Base-by-base conservation (phyloP, 2,797 vertebrate genomes). In the Acanthis flammea region DNA sequence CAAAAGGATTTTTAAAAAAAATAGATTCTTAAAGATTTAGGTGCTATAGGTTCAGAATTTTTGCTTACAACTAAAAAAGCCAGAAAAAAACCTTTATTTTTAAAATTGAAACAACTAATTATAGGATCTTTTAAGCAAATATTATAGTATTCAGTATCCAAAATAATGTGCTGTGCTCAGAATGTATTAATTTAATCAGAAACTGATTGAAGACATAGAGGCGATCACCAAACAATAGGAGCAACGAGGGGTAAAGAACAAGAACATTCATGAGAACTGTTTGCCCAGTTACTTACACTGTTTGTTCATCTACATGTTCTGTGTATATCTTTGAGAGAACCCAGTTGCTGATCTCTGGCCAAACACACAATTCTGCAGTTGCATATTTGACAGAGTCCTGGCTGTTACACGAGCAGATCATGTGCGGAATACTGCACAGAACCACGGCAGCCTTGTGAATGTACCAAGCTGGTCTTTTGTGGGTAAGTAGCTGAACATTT, bases 151-250 rank as follows among this genome's bases (percentile, higher is more conserved):
- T 79, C 30, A 37, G 23, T 19, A 66, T 41, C 19, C 25, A 61
- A 86, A 81, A 71, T 57, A 80, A 77, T 30, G 68, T 0, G 2
- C 61, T 75, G 30, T 48, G 60, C n/a, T 84, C 53, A 57, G 33
- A 85, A 85, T 39, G 76, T 33, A 87, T 37, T 45, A 47, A 78
- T 92, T 86, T 90, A 93, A 94, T 78, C 66, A 81, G 66, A 81
- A 95, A 78, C 39, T 47, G 54, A 76, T 30, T 65, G 80, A 95
- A 92, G 63, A 92, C 19, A 16, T 41, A 71, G 47, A 79, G 54
- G 14, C 2, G 7, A 70, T 78, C 57, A 82, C 51, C 25, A 84
- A 91, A 85, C 80, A 88, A 86, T 45, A 42, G 66, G 23, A 94
- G 51, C 79, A 90, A 33, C 19, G 68, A 92, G 25, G 70, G 58